Percentiles rank a stretch among this genome's conserved stretches.
Evolutionary conservation across 2,113 vertebrate species (phyloP).

Genomic region (Piaya cayana): DNA sequence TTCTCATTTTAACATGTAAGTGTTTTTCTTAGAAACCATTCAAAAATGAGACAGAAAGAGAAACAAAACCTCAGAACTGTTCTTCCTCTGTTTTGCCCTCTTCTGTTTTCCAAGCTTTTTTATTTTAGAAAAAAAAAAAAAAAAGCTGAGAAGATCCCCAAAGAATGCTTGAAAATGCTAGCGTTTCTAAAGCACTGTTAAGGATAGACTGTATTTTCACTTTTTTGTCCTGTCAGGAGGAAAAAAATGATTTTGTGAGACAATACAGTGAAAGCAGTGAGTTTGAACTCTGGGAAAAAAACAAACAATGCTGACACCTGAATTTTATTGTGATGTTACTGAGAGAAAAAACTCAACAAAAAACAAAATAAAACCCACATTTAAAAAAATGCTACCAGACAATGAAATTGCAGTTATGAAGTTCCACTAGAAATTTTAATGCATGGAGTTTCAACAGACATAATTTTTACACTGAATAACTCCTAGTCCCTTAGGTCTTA

Average conservation of each 20-base stretch:
- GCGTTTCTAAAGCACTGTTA: neutral
- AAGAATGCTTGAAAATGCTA: neutral
- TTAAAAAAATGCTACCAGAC: neutral
- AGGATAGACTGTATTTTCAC: neutral
- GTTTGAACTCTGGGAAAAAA: neutral
- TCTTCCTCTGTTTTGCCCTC: neutral
- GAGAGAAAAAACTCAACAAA: neutral
- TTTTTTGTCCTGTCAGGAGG: neutral
- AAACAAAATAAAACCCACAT: neutral
- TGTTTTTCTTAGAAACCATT: neutral
- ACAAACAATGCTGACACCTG: neutral
- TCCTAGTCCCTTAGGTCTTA: neutral
- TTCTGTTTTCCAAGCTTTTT: neutral
- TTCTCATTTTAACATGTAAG: neutral
- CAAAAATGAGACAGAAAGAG: neutral
- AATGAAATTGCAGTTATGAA: neutral
- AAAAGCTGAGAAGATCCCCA: neutral
- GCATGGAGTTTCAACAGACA: neutral
- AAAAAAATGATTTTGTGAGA: neutral
- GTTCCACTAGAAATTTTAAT: neutral
- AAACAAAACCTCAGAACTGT: neutral
- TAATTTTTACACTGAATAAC: neutral
- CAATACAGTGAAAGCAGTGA: neutral
- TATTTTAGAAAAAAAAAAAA: conserved; percentile 6
- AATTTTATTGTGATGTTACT: neutral